Base-by-base conservation (phyloP, 64 coral and sea anemone species). In the Catalaphyllia jardinei region DNA sequence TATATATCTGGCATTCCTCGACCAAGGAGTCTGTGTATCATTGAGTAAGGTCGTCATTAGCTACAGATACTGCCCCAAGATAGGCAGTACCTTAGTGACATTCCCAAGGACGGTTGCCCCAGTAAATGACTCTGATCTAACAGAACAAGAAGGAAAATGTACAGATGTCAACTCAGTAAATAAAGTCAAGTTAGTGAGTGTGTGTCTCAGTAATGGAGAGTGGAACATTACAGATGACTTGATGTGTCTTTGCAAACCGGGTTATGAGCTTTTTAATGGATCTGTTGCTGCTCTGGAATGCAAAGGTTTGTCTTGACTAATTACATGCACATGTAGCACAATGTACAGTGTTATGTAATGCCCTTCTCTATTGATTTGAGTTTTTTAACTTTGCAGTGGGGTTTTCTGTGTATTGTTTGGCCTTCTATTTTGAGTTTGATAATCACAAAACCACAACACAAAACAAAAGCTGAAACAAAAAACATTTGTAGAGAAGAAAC, bases 191-290 rank as follows among this genome's bases (percentile, higher is more conserved):
- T 17, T 87, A 17, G 8, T 19, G 0, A 82, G 79, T 31, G 49
- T 86, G 10, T 92, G 90, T 11, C 83, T 60, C 6, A 92, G 82
- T 65, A 46, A 76, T 62, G 90, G 90, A 67, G n/a, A 78, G 25
- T 92, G 90, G 90, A 92, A 87, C 20, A 78, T 78, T 33, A 87
- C 76, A 18, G 46, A 73, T 22, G 19, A 54, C 19, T 13, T 71
- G 0, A 38, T 60, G 42, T 92, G 90, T 55, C 65, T 86, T 3
- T 92, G 90, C 49, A 57, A 69, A 7, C 4, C 38, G 3, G 90
- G 83, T 29, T 92, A 92, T 60, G 83, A 85, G 63, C 62, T 85
- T 13, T 4, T n/a, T 22, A 77, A 77, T 82, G 59, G 59, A 33
- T 39, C 79, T 65, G 28, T 10, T 1, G 29, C 3, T 50, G 12